phyloP scores from a whole-genome alignment of 2,888 invertebrate genomes.

The Aphrophora alni region DNA sequence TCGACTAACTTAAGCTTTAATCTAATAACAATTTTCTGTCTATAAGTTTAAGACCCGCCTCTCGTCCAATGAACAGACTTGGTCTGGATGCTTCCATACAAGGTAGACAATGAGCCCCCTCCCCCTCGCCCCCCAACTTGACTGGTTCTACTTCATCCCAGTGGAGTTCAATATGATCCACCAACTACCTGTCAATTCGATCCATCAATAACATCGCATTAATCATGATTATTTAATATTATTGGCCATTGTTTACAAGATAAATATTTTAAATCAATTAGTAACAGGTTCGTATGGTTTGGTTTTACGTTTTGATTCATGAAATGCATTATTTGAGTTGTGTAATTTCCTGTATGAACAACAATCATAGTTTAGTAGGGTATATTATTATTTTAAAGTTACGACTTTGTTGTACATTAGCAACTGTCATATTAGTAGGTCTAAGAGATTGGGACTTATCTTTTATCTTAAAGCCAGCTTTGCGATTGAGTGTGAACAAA shows the following conservation, averaged over 20 bases:
- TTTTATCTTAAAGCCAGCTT: too few species aligned
- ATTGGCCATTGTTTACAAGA: background rate
- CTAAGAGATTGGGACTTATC: too few species aligned
- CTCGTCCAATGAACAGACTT: constrained; percentile 38
- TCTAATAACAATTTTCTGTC: background rate
- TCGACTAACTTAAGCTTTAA: background rate
- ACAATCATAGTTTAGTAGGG: too few species aligned
- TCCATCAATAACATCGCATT: background rate
- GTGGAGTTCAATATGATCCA: background rate
- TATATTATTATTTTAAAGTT: too few species aligned
- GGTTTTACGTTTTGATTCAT: background rate
- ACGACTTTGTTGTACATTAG: too few species aligned
- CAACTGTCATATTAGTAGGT: too few species aligned
- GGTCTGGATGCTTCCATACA: constrained; percentile 41
- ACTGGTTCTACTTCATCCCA: constrained; percentile 13
- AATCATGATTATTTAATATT: background rate
- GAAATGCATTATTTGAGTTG: too few species aligned
- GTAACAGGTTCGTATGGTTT: background rate
- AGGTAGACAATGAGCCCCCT: constrained; percentile 44
- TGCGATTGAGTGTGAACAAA: too few species aligned
- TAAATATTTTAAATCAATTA: background rate
- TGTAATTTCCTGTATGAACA: too few species aligned
- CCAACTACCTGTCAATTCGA: background rate
- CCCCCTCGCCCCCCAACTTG: constrained; percentile 6
- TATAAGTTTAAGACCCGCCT: constrained; percentile 10